phyloP scores from a whole-genome alignment of 2,797 vertebrate species.

The Phrynocephalus guinanensis region DNA sequence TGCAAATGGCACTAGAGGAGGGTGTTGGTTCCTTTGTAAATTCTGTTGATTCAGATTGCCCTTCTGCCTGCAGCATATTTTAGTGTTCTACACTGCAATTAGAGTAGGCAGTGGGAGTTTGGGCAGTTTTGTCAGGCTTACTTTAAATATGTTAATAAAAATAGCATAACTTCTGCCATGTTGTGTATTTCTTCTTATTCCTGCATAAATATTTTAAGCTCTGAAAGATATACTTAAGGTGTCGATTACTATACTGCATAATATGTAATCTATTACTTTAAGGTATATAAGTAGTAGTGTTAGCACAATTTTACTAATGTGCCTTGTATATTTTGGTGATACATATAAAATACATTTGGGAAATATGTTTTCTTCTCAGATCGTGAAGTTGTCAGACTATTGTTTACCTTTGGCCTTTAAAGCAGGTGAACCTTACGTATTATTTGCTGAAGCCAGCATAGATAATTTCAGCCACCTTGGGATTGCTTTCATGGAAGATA shows the following conservation, averaged over 20 bases:
- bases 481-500: constrained; percentile 93
- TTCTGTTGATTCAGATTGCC: no score
- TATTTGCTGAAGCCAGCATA: constrained; percentile 88
- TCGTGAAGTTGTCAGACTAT: constrained; percentile 90
- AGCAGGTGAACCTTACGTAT: constrained; percentile 84
- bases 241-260: background rate
- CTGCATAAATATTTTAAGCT: constrained; percentile 25
- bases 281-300: background rate
- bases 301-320: background rate
- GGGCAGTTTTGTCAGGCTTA: no score
- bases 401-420: constrained; percentile 88
- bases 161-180: background rate
- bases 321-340: background rate
- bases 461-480: constrained; percentile 92
- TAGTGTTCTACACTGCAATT: no score
- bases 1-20: no score
- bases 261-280: background rate
- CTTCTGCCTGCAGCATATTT: no score
- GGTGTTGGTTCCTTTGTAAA: no score
- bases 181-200: constrained; percentile 16
- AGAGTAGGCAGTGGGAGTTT: no score
- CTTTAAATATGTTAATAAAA: background rate
- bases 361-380: constrained; percentile 73
- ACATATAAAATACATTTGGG: constrained; percentile 4
- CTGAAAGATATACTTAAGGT: constrained; percentile 35